Conservation (phyloP, 2,113 vertebrate genomes). For the Callorhinus ursinus region DNA sequence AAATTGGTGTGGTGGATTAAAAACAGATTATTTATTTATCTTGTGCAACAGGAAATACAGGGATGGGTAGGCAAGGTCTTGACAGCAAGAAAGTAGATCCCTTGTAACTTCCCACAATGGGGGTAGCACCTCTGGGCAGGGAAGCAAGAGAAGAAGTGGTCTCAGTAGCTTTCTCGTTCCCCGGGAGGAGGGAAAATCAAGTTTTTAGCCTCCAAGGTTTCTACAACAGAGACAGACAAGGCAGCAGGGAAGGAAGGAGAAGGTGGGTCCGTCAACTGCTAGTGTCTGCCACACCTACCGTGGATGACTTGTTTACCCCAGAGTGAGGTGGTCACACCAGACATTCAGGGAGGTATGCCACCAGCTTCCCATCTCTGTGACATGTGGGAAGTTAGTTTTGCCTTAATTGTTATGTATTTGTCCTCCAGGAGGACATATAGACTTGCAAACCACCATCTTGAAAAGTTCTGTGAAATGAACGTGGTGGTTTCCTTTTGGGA, state of each 20-base stretch:
- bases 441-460: neutral
- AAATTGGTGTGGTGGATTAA: neutral
- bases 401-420: too few relatives aligned
- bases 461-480: neutral
- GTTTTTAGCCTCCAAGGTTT: neutral
- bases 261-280: neutral
- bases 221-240: neutral
- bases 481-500: neutral
- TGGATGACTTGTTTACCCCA: neutral
- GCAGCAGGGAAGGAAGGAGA: too few relatives aligned
- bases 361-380: neutral
- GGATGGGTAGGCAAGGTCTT: too few relatives aligned
- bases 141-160: neutral
- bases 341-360: fast-evolving
- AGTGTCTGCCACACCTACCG: fast-evolving
- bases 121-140: fast-evolving
- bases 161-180: neutral
- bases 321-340: fast-evolving
- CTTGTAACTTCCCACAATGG: neutral
- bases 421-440: too few relatives aligned
- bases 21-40: neutral
- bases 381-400: neutral
- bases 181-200: too few relatives aligned
- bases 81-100: neutral
- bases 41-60: neutral